A percentile compares a stretch with the other conserved stretches of the same genome.
These are phyloP conservation scores for Nebria salina DNA, from an alignment of 2,888 invertebrate genomes.

Conservation along the genomic window DNA sequence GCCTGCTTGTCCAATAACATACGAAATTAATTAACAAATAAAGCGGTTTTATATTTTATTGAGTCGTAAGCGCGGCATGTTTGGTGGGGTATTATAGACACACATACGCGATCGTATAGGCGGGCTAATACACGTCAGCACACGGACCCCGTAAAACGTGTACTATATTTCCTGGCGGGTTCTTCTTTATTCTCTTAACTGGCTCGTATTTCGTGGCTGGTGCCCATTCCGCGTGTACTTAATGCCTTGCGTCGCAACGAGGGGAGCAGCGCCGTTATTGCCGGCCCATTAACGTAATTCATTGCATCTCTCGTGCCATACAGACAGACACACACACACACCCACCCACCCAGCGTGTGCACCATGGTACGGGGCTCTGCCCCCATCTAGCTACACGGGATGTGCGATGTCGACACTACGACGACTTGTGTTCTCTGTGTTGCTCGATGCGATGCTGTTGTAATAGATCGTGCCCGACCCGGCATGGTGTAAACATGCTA, in stretches of 20 bases:
- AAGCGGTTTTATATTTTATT: conserved; percentile 60
- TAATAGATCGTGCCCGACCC: conserved; percentile 1
- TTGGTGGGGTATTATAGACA: neutral
- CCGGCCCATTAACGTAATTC: conserved; percentile 62
- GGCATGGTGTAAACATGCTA: neutral
- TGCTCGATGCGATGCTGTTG: neutral
- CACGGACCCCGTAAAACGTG: conserved; percentile 59
- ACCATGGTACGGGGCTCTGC: neutral
- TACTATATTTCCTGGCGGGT: conserved; percentile 57
- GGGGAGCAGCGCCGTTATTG: conserved; percentile 57
- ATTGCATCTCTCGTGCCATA: conserved; percentile 53
- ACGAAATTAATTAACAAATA: conserved; percentile 61
- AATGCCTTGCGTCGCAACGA: conserved; percentile 59
- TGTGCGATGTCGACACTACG: neutral
- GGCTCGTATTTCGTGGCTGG: conserved; percentile 62
- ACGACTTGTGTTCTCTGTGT: neutral
- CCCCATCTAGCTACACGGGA: neutral
- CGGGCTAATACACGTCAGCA: conserved; percentile 59
- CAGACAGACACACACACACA: no score
- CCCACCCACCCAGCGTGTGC: conserved; percentile 1
- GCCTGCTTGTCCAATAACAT: conserved; percentile 56
- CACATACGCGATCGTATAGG: conserved; percentile 43
- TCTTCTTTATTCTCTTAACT: conserved; percentile 62
- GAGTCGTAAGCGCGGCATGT: conserved; percentile 57
- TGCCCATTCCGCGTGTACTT: conserved; percentile 60